Percentiles rank a stretch among this genome's conserved stretches.
These are phyloP conservation scores for Tolypeutes matacus DNA, from an alignment of 2,797 vertebrate genomes.

Conservation along the genomic window DNA sequence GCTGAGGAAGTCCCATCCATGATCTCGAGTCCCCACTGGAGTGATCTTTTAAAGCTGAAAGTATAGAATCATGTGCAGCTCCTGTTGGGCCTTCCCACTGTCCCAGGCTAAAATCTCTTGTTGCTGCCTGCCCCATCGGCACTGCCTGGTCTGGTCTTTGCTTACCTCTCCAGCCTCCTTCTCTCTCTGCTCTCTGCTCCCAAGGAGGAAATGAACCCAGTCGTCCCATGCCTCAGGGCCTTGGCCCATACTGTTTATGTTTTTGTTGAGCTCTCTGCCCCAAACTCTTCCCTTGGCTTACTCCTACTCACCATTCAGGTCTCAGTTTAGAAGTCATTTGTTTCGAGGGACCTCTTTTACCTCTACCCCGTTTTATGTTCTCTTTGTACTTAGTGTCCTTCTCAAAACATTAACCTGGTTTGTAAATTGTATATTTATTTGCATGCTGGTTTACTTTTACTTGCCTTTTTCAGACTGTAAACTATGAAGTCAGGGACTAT, in stretches of 20 bases:
- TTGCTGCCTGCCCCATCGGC: not conserved
- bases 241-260: not conserved
- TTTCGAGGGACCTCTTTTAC: not conserved
- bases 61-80: not conserved
- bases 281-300: not conserved
- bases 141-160: not conserved
- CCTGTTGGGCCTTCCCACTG: not conserved
- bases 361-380: not conserved
- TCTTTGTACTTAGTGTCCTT: not conserved
- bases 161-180: not conserved
- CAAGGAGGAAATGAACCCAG: not conserved
- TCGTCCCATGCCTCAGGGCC: not conserved
- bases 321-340: not conserved
- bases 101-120: not conserved
- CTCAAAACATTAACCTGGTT: slow-evolving; percentile 20
- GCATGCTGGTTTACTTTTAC: not conserved
- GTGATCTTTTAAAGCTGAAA: not conserved
- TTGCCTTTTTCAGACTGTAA: not conserved
- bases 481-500: not conserved
- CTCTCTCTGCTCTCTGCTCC: not conserved
- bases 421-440: not conserved
- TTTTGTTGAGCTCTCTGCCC: not conserved
- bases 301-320: not conserved
- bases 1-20: not conserved
- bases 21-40: not conserved